Base-by-base conservation (phyloP, 2,797 vertebrate genomes). In the Coracias cyanogaster region DNA sequence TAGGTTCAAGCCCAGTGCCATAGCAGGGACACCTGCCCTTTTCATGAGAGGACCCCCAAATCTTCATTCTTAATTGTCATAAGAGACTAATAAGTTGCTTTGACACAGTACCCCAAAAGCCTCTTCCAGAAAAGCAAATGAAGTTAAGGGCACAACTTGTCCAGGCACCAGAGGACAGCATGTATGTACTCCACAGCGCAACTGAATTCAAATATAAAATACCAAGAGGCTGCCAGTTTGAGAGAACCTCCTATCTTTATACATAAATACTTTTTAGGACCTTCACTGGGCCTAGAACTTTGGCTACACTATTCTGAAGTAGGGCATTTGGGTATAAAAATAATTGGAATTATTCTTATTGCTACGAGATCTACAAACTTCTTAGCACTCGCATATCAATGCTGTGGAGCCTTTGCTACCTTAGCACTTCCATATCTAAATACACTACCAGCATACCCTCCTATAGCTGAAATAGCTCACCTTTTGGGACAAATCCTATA, bases 121-220 rank as follows among this genome's bases (percentile, higher is more conserved):
- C 7, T 65, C 13, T 89, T 83, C 33, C 35, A 87, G 67, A 25
- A 69, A 77, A 33, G 19, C 28, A 74, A 48, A 67, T 19, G 16
- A 79, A 52, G 28, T 46, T 84, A 31, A 45, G 35, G 15, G 33
- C 71, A 48, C 7, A 49, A 66, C 29, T 15, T 73, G 26, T 55
- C 10, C 51, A 82, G 35, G 46, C 55, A 58, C 24, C 51, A 73
- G 46, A n/a, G 28, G 3, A 3, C 7, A 54, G 26, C 0, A 0
- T 0, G 2, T 3, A 18, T 22, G 9, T 72, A 31, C n/a, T 69
- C 22, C 24, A 8, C 15, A 6, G 28, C 33, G 51, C 29, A 43
- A 29, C n/a, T 41, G 31, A 35, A 65, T 57, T 26, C 46, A 16
- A 72, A 70, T 65, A 78, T 57, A 58, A 72, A 85, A 51, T 33